A percentile compares a stretch with the other conserved stretches of the same genome.
phyloP scores from a whole-genome alignment of 2,113 vertebrate species.

The Hippocampus barbouri region DNA sequence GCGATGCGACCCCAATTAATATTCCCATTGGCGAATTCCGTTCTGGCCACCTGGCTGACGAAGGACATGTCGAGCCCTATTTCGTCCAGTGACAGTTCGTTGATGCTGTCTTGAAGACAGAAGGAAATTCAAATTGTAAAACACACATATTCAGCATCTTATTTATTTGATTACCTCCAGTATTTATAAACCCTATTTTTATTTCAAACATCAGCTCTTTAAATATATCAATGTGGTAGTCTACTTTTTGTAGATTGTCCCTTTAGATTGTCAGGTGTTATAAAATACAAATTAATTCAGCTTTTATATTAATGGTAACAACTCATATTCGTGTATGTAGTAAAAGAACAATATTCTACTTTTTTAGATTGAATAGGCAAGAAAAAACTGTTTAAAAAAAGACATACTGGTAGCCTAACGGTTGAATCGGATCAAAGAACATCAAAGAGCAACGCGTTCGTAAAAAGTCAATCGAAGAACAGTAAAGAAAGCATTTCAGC shows the following conservation, averaged over 20 bases:
- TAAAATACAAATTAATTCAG: too few species aligned
- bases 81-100: conserved; percentile 71
- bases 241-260: too few species aligned
- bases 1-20: conserved; percentile 92
- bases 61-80: conserved; percentile 66
- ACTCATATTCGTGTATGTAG: too few species aligned
- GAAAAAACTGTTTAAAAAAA: too few species aligned
- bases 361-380: not conserved
- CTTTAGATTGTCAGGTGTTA: too few species aligned
- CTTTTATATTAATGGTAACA: too few species aligned
- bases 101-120: conserved; percentile 79
- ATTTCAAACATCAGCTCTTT: too few species aligned
- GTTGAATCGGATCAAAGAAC: too few species aligned
- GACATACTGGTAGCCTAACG: not conserved
- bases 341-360: too few species aligned
- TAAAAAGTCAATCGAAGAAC: too few species aligned
- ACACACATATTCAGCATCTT: not conserved
- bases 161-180: not conserved
- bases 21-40: conserved; percentile 79
- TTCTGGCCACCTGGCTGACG: conserved; percentile 69
- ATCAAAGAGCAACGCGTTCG: not conserved
- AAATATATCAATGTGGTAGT: too few species aligned
- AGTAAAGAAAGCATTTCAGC: not conserved
- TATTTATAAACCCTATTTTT: too few species aligned
- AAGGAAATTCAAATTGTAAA: not conserved